These are phyloP conservation scores for Steatornis caripensis DNA, from an alignment of 2,113 vertebrate genomes.

Conservation along the genomic window DNA sequence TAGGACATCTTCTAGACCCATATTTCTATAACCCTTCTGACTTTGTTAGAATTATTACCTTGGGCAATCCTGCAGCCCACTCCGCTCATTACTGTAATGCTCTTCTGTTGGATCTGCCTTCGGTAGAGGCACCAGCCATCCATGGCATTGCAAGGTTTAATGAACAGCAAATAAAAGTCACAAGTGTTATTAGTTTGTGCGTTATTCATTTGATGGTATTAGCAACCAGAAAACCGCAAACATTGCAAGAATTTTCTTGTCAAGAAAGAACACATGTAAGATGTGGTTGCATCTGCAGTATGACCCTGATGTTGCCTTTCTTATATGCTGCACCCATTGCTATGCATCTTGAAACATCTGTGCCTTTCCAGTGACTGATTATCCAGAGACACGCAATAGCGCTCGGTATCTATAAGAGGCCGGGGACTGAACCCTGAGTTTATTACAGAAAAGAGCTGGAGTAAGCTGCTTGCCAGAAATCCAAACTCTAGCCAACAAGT, in stretches of 20 bases:
- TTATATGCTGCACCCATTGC: conserved; percentile 21
- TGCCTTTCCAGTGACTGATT: conserved; percentile 52
- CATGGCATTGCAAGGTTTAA: background rate
- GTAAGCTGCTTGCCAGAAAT: conserved; percentile 56
- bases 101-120: background rate
- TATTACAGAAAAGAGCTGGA: conserved; percentile 56
- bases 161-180: background rate
- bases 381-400: conserved; percentile 47
- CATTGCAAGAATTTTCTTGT: background rate
- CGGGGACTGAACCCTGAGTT: conserved; percentile 54
- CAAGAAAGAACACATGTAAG: background rate
- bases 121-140: background rate
- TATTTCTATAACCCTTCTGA: background rate
- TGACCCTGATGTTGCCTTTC: conserved; percentile 46
- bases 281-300: conserved; percentile 28
- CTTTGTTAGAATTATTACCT: background rate
- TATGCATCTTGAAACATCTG: conserved; percentile 47
- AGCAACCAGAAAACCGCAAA: background rate
- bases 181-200: background rate
- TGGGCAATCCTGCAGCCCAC: background rate
- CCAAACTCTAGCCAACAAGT: conserved; percentile 58
- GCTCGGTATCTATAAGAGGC: conserved; percentile 14
- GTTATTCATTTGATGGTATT: background rate
- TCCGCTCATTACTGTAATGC: background rate
- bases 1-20: background rate